Conservation (phyloP, 2,888 invertebrate genomes). For the Pseudolycoriella hygida region DNA sequence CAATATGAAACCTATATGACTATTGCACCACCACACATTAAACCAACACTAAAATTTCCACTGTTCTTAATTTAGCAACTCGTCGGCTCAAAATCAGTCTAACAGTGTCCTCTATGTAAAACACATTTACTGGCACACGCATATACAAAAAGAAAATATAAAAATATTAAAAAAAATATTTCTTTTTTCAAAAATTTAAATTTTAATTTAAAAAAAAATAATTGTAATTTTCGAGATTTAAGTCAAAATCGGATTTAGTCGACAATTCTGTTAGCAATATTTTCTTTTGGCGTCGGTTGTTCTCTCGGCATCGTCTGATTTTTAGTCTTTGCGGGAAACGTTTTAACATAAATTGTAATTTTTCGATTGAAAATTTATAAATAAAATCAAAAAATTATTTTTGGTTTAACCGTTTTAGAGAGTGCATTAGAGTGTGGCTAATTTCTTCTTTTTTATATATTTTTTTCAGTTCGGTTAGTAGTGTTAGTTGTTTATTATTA, state of each 20-base stretch:
- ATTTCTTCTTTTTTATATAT: neutral
- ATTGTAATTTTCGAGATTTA: neutral
- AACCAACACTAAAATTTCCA: neutral
- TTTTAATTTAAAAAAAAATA: neutral
- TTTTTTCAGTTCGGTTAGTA: neutral
- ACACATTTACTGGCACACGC: slow-evolving; percentile 1
- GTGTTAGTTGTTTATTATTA: neutral
- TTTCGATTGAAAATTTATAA: slow-evolving; percentile 3
- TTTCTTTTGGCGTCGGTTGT: too few species aligned
- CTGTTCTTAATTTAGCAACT: slow-evolving; percentile 6
- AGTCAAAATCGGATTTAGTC: too few species aligned
- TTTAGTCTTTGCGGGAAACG: neutral
- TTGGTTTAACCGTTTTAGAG: slow-evolving; percentile 1
- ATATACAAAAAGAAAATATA: neutral
- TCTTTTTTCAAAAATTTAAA: neutral
- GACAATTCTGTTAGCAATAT: too few species aligned
- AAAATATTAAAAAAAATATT: neutral
- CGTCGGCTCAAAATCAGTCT: slow-evolving; percentile 4
- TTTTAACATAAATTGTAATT: neutral
- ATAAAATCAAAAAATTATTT: slow-evolving; percentile 4
- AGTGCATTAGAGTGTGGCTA: neutral
- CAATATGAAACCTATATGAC: neutral
- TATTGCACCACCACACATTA: neutral
- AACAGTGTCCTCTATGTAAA: slow-evolving; percentile 5
- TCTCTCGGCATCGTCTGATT: neutral